Percentiles rank a stretch among this genome's conserved stretches.
phyloP scores from a whole-genome alignment of 1,140 invertebrate species.

The Chymomyza costata region DNA sequence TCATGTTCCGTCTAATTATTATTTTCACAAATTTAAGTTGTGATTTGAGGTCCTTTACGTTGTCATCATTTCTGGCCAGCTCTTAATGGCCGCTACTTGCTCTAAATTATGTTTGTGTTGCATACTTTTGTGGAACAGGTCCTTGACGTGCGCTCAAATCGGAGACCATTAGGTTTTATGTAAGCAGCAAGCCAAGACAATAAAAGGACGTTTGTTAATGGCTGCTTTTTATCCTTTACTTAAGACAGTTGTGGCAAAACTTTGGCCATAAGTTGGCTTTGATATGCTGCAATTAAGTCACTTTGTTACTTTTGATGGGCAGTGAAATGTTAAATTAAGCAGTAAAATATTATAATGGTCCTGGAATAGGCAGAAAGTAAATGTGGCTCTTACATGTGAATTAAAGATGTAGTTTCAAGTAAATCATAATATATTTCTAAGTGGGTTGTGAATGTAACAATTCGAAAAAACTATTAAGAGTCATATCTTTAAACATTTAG shows the following conservation, averaged over 20 bases:
- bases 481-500: too few relatives aligned
- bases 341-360: too few relatives aligned
- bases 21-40: constrained; percentile 54
- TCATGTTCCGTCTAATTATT: constrained; percentile 71
- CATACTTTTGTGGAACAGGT: constrained; percentile 19
- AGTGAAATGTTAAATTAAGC: too few relatives aligned
- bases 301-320: too few relatives aligned
- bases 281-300: constrained; percentile 10
- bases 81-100: constrained; percentile 35
- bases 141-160: not conserved
- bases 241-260: constrained; percentile 30
- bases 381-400: too few relatives aligned
- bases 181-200: constrained; percentile 1
- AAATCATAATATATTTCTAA: too few relatives aligned
- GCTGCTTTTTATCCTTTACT: constrained; percentile 29
- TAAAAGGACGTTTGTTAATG: not conserved
- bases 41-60: constrained; percentile 40
- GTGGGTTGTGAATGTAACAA: too few relatives aligned
- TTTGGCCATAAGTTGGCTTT: constrained; percentile 4
- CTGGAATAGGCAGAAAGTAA: too few relatives aligned
- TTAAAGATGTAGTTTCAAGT: too few relatives aligned
- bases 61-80: constrained; percentile 20
- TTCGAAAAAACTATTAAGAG: too few relatives aligned
- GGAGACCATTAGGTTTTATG: constrained; percentile 51
- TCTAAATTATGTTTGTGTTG: constrained; percentile 68